Base-by-base conservation (phyloP, 2,888 invertebrate genomes). In the Coenonympha glycerion region DNA sequence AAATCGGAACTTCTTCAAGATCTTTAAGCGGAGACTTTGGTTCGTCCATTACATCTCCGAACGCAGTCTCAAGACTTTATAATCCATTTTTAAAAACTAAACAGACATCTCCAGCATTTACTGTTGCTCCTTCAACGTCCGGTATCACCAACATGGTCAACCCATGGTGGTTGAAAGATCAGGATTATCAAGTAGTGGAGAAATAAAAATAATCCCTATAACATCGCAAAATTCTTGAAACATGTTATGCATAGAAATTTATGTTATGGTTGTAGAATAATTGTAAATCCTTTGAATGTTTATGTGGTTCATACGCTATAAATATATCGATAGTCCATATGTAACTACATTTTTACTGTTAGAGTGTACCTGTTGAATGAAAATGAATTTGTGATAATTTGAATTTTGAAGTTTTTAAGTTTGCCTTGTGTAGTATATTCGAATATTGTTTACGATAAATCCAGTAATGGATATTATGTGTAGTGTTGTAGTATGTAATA, bases 131-230 rank as follows among this genome's bases (percentile, higher is more conserved):
- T 2, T 26, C 67, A 1, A 49, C 59, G 9, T 61, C 42, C 5
- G 19, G 13, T 9, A 26, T 49, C 26, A 18, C 33, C 8, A 53
- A 56, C 28, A 66, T 53, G 18, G 31, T 33, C 8, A 62, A 53
- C 22, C 64, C 62, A 3, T 82, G 75, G 78, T 77, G 75, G 73
- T 50, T 62, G 5, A 73, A 52, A 47, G 55, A 53, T 11, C 61
- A 65, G 13, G 15, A 39, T 34, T 79, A 77, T 54, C 60, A 76
- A 5, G 37, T 39, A 18, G 3, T 19, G 18, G 46, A 37, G 11
- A 28, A n/a, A n/a, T n/a, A n/a, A n/a, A n/a, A n/a, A n/a, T n/a
- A n/a, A n/a, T n/a, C n/a, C 16, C 8, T 18, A 8, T 28, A 19
- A 19, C 28, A 9, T n/a, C n/a, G n/a, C n/a, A n/a, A 19, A 9